Conservation (phyloP, 2,113 vertebrate genomes). For the Falco punctatus region DNA sequence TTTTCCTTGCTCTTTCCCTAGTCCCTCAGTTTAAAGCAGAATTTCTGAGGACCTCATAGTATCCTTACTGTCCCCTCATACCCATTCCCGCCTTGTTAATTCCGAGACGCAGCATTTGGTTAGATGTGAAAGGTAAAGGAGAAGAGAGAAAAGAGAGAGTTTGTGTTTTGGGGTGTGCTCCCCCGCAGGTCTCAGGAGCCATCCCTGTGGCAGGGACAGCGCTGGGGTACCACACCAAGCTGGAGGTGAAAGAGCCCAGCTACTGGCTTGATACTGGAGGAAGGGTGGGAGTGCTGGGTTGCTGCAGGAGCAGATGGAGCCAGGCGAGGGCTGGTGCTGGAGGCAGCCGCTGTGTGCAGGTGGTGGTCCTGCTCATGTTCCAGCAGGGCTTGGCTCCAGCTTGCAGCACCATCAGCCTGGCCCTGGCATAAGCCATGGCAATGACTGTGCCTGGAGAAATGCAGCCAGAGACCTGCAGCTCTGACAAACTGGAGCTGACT, state of each 20-base stretch:
- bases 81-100: neutral
- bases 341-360: neutral
- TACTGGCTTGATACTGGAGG: neutral
- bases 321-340: neutral
- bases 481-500: neutral
- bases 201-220: neutral
- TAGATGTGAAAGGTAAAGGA: neutral
- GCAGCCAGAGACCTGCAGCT: neutral
- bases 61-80: neutral
- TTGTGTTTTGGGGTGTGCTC: neutral
- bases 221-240: neutral
- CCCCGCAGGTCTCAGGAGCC: neutral
- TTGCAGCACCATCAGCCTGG: neutral
- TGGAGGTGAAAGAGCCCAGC: neutral
- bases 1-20: neutral
- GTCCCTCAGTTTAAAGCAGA: neutral
- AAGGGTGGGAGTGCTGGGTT: fast-evolving
- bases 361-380: neutral
- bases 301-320: neutral
- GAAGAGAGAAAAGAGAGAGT: neutral
- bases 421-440: fast-evolving
- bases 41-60: neutral
- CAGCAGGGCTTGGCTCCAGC: neutral
- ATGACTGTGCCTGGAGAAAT: neutral
- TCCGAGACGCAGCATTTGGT: neutral